Conservation (phyloP, 1,140 invertebrate species). For the Drosophila rhopaloa region DNA sequence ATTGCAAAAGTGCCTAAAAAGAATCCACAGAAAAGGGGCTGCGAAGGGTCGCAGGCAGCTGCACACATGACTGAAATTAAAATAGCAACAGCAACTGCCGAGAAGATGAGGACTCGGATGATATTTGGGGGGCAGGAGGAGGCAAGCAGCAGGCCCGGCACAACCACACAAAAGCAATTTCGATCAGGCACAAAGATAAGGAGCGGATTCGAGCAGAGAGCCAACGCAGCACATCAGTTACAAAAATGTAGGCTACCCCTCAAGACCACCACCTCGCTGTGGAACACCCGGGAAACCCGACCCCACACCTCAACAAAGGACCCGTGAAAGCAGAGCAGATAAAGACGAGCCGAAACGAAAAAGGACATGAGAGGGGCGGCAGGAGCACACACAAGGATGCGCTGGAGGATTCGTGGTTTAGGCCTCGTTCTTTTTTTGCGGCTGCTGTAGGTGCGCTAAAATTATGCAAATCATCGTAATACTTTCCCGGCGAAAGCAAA, state of each 20-base stretch:
- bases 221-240: slow-evolving; percentile 77
- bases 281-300: neutral
- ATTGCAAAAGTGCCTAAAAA: slow-evolving; percentile 73
- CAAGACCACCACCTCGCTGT: neutral
- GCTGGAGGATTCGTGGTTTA: slow-evolving; percentile 52
- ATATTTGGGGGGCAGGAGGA: neutral
- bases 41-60: slow-evolving; percentile 35
- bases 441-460: slow-evolving; percentile 75
- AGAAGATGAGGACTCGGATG: neutral
- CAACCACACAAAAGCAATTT: slow-evolving; percentile 81
- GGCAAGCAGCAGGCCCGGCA: slow-evolving; percentile 30
- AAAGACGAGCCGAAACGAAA: slow-evolving; percentile 48
- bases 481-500: slow-evolving; percentile 68
- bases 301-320: slow-evolving; percentile 47
- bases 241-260: slow-evolving; percentile 73
- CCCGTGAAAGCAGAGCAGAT: slow-evolving; percentile 59
- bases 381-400: slow-evolving; percentile 42
- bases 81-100: slow-evolving; percentile 59
- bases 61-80: slow-evolving; percentile 79
- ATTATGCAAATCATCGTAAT: slow-evolving; percentile 84
- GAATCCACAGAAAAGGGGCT: slow-evolving; percentile 29
- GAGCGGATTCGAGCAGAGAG: slow-evolving; percentile 48
- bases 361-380: slow-evolving; percentile 6
- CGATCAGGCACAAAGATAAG: slow-evolving; percentile 78
- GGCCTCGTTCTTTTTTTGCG: slow-evolving; percentile 37